phyloP scores from a whole-genome alignment of 1,140 invertebrate genomes.

The Brachionus koreanus region DNA sequence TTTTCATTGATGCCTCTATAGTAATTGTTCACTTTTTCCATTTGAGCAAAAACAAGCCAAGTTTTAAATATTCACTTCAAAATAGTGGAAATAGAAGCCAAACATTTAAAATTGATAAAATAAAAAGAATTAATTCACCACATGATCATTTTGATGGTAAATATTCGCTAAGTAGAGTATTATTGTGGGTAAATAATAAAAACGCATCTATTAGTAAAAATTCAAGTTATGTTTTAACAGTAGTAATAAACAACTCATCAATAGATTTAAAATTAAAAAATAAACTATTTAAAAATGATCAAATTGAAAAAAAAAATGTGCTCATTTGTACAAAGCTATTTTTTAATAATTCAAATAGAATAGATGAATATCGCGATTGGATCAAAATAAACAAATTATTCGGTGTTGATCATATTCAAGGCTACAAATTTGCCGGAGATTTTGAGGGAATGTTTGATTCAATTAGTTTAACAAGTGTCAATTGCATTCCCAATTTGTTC shows the following conservation, averaged over 20 bases:
- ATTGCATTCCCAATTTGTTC: background rate
- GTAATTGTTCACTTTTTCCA: background rate
- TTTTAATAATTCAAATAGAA: background rate
- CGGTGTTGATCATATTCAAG: background rate
- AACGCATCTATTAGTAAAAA: too few relatives aligned
- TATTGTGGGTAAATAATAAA: background rate
- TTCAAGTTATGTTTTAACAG: too few relatives aligned
- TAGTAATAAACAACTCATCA: background rate
- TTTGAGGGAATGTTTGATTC: background rate
- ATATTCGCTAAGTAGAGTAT: background rate
- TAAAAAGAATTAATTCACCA: background rate
- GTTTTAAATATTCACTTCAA: background rate
- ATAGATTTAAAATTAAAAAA: background rate
- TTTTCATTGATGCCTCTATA: background rate
- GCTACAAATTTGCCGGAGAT: background rate
- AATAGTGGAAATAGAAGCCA: background rate
- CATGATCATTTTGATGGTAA: background rate
- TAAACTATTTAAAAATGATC: background rate
- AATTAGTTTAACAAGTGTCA: background rate
- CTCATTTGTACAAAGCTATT: conserved; percentile 1
- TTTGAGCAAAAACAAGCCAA: background rate
- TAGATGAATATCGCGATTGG: background rate
- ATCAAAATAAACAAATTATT: background rate
- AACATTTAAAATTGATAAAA: background rate
- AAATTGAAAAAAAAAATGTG: background rate